Evolutionary conservation across 2,888 invertebrate genomes (phyloP).

Genomic region (Caenorhabditis becei): DNA sequence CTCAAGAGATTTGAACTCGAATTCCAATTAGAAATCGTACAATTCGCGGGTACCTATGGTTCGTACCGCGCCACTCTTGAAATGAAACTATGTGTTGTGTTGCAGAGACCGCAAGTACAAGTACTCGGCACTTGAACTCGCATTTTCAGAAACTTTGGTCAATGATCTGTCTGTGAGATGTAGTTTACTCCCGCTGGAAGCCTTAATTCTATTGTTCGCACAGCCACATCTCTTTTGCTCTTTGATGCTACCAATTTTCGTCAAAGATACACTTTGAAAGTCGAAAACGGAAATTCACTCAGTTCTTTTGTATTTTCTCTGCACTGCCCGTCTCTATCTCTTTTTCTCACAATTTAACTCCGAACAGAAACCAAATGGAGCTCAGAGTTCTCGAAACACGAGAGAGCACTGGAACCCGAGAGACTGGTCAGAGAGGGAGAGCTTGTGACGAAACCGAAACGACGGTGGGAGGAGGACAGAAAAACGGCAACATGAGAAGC

Average conservation of each 20-base stretch:
- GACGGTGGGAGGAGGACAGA: constrained; percentile 14
- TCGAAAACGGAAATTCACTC: no score
- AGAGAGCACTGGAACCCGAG: neutral
- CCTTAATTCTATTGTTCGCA: no score
- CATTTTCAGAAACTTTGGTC: neutral
- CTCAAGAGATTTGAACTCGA: neutral
- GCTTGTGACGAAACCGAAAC: constrained; percentile 49
- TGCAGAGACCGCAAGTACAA: neutral
- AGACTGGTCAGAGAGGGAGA: constrained; percentile 14
- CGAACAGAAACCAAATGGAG: neutral
- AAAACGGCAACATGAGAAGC: constrained; percentile 41
- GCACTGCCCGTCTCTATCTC: no score
- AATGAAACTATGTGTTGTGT: neutral
- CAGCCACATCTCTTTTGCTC: no score
- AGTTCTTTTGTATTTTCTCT: no score
- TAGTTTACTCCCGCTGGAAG: no score
- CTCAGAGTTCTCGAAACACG: neutral
- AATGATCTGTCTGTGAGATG: no score
- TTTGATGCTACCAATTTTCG: no score
- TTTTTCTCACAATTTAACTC: neutral
- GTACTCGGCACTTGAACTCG: neutral
- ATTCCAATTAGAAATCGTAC: neutral
- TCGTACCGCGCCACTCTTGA: neutral
- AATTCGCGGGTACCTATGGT: neutral
- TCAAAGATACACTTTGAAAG: no score